Conservation (phyloP, 2,888 invertebrate genomes). For the Stegana nigrithorax region DNA sequence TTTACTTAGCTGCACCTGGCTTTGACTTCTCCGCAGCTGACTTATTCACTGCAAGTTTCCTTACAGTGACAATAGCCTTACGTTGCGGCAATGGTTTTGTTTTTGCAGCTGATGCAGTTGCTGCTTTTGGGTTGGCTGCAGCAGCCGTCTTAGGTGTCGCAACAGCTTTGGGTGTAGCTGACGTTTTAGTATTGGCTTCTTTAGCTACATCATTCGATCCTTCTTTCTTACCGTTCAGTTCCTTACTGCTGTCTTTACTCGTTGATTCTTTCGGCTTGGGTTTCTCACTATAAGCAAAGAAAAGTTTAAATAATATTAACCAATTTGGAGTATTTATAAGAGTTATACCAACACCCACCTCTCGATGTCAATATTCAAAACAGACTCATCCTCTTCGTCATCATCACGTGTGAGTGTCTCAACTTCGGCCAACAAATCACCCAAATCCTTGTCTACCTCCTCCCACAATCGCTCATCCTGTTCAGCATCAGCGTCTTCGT, state of each 20-base stretch:
- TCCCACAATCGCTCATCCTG: constrained; percentile 82
- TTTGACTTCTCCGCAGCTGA: constrained; percentile 2
- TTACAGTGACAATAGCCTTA: constrained; percentile 12
- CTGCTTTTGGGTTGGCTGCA: constrained; percentile 20
- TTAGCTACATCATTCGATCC: constrained; percentile 61
- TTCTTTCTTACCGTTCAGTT: constrained; percentile 66
- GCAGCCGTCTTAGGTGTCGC: constrained; percentile 28
- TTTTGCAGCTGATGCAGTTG: constrained; percentile 23
- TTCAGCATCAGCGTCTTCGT: constrained; percentile 69
- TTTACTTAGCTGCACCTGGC: too few species aligned
- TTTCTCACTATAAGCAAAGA: constrained; percentile 71
- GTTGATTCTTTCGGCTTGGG: constrained; percentile 59
- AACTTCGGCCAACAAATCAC: constrained; percentile 79
- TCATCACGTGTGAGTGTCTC: constrained; percentile 74
- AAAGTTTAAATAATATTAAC: too few species aligned
- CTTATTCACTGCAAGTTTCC: constrained; percentile 31
- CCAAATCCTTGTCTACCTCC: constrained; percentile 84
- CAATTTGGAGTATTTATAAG: not conserved
- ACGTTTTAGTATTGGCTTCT: constrained; percentile 29
- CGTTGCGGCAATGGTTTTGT: constrained; percentile 31
- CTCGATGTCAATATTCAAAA: constrained; percentile 69
- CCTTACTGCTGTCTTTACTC: not conserved
- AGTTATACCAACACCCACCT: constrained; percentile 65
- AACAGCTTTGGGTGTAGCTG: constrained; percentile 18
- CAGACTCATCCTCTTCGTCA: constrained; percentile 76